A percentile compares a stretch with the other conserved stretches of the same genome.
phyloP scores from a whole-genome alignment of 2,797 vertebrate species.

The Eospalax fontanierii region DNA sequence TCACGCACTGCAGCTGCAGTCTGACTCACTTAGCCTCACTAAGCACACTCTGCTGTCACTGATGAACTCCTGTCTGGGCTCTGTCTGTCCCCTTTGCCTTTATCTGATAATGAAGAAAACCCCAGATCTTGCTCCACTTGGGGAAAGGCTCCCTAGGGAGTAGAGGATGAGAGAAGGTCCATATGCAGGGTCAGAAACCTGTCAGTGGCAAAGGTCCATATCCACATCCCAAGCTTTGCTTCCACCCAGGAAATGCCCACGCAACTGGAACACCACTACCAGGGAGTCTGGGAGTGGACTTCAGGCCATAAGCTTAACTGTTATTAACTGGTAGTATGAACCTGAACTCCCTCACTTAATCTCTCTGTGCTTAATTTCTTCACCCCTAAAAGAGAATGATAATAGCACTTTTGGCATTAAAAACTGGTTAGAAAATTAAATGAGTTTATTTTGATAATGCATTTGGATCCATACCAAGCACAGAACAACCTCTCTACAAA shows the following conservation, averaged over 20 bases:
- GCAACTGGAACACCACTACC: neutral
- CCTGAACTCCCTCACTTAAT: neutral
- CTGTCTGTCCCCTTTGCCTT: neutral
- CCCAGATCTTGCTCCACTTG: neutral
- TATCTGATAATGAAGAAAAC: neutral
- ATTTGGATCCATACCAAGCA: constrained; percentile 1
- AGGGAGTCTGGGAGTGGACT: neutral
- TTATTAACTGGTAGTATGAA: neutral
- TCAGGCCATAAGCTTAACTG: neutral
- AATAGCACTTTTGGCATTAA: neutral
- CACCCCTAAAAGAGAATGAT: constrained; percentile 16
- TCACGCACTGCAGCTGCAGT: rapidly evolving
- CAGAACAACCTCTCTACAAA: constrained; percentile 38
- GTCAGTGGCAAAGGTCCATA: neutral
- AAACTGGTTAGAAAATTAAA: constrained; percentile 1
- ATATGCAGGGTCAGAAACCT: neutral
- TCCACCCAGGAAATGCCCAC: neutral
- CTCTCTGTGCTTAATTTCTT: neutral
- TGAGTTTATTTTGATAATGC: constrained; percentile 15
- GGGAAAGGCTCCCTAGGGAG: neutral
- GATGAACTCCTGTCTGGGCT: neutral
- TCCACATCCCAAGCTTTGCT: neutral
- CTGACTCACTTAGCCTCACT: no score
- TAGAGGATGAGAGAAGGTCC: neutral
- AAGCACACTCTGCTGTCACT: neutral